phyloP scores from a whole-genome alignment of 2,113 vertebrate genomes.

The Rhinolophus ferrumequinum region DNA sequence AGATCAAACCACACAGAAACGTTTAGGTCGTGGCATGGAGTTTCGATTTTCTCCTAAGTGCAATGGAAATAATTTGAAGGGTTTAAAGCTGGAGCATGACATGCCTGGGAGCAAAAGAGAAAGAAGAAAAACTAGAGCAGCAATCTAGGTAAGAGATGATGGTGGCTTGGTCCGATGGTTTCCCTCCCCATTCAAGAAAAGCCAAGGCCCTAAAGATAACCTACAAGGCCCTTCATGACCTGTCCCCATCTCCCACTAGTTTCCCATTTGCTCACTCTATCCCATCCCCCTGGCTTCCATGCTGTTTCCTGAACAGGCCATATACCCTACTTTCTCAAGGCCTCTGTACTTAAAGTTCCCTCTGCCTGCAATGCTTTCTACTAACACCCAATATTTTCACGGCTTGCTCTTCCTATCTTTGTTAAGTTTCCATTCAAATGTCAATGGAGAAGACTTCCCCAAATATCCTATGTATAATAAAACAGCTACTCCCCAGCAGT shows the following conservation, averaged over 20 bases:
- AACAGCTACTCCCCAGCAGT: background rate
- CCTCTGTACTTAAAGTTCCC: background rate
- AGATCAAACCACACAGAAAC: background rate
- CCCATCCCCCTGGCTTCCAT: background rate
- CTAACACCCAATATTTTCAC: background rate
- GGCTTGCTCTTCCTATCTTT: background rate
- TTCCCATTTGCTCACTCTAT: background rate
- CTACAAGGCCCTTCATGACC: background rate
- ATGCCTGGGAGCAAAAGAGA: background rate
- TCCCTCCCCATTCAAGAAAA: background rate
- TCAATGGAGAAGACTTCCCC: background rate
- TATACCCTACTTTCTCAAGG: background rate
- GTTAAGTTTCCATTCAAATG: background rate
- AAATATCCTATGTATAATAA: background rate
- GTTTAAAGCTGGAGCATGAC: background rate
- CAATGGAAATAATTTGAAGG: background rate
- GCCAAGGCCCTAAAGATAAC: background rate
- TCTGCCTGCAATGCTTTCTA: background rate
- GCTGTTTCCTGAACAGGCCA: background rate
- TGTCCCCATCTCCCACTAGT: background rate
- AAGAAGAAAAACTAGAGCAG: background rate
- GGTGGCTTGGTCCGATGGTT: background rate
- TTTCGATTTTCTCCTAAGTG: background rate
- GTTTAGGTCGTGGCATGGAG: background rate
- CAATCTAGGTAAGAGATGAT: background rate